These are phyloP conservation scores for Pachyramphus minor DNA, from an alignment of 2,113 vertebrate genomes.

Conservation along the genomic window DNA sequence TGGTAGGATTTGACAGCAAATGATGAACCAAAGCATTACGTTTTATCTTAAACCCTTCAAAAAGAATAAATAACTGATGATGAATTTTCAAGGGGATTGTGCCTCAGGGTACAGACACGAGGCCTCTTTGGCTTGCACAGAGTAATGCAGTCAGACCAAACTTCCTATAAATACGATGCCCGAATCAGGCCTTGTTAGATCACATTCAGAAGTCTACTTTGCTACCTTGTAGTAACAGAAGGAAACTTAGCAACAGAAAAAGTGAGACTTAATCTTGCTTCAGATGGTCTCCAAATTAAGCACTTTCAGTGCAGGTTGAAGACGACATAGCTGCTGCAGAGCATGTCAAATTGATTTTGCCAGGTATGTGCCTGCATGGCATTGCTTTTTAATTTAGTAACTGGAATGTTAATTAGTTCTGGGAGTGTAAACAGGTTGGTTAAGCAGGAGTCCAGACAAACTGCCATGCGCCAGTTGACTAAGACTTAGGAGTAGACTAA, in stretches of 20 bases:
- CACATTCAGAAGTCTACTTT: not conserved
- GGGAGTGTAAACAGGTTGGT: not conserved
- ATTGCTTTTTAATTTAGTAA: slow-evolving; percentile 18
- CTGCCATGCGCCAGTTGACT: not conserved
- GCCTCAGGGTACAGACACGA: not conserved
- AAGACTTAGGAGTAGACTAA: not conserved
- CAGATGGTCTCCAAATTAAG: not conserved
- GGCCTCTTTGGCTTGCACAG: not conserved
- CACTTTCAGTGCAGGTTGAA: not conserved
- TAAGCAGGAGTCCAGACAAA: not conserved
- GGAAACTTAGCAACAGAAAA: not conserved
- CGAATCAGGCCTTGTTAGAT: not conserved
- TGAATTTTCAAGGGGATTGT: not conserved
- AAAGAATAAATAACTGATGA: not conserved
- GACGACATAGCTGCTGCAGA: not conserved
- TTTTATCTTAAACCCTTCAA: not conserved
- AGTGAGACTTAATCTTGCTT: not conserved
- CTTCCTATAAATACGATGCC: not conserved
- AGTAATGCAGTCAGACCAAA: not conserved
- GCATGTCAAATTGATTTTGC: not conserved
- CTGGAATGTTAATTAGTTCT: not conserved
- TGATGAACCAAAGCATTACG: not conserved
- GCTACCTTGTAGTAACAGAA: not conserved
- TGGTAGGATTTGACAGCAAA: not conserved
- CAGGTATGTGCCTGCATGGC: not conserved